A percentile compares a stretch with the other conserved stretches of the same genome.
Conservation (phyloP, 1,140 invertebrate genomes). For the Rhagoletis zephyria region DNA sequence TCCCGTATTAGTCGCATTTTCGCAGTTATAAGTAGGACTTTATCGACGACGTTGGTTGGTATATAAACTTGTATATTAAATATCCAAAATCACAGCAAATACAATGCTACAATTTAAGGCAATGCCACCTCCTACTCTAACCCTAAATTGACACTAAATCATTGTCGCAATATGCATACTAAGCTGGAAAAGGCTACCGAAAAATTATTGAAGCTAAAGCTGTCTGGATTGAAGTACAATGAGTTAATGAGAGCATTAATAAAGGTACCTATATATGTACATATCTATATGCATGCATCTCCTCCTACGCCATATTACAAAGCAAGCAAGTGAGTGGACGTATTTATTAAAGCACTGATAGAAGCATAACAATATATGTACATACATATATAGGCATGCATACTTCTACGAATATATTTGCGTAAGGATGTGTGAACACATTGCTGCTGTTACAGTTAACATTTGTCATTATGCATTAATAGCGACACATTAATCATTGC, state of each 20-base stretch:
- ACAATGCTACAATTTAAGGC: too few relatives aligned
- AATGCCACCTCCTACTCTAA: too few relatives aligned
- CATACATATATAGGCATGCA: neutral
- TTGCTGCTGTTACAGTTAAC: conserved; percentile 24
- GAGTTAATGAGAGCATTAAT: conserved; percentile 34
- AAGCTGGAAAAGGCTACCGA: neutral
- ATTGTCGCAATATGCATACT: neutral
- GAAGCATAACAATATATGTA: neutral
- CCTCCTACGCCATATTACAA: too few relatives aligned
- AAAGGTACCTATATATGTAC: neutral
- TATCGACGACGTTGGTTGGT: too few relatives aligned
- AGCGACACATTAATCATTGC: conserved; percentile 56
- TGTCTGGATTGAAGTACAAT: conserved; percentile 44
- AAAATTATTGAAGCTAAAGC: neutral
- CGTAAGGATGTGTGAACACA: neutral
- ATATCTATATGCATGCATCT: too few relatives aligned
- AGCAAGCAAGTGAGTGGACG: neutral
- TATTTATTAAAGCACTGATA: neutral
- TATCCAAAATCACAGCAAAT: too few relatives aligned
- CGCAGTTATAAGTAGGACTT: too few relatives aligned
- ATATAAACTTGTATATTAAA: too few relatives aligned
- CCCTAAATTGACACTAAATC: conserved; percentile 3
- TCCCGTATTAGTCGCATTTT: too few relatives aligned
- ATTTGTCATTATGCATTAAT: conserved; percentile 58
- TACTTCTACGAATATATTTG: neutral